phyloP scores from a whole-genome alignment of 2,888 invertebrate species.

The Caenorhabditis plicata region DNA sequence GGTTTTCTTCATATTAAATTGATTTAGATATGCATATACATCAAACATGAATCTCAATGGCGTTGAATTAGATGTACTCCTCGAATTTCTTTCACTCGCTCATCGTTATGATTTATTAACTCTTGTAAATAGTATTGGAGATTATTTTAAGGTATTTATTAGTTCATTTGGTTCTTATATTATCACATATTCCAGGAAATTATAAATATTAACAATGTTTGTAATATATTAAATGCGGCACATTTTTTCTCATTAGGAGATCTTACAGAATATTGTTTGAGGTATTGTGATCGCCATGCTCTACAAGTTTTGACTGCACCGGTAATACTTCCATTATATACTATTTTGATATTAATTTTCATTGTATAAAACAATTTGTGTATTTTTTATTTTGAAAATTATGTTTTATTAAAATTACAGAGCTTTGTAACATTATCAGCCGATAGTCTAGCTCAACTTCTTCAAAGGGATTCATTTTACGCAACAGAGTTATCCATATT shows the following conservation, averaged over 20 bases:
- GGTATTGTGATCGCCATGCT: constrained; percentile 88
- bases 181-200: constrained; percentile 71
- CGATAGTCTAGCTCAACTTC: constrained; percentile 80
- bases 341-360: background rate
- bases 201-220: constrained; percentile 84
- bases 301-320: constrained; percentile 81
- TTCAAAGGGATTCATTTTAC: constrained; percentile 90
- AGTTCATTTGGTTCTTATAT: background rate
- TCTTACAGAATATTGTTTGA: constrained; percentile 79
- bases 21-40: constrained; percentile 90
- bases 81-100: constrained; percentile 79
- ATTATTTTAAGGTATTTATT: constrained; percentile 75
- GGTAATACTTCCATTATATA: constrained; percentile 5
- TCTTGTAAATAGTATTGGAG: constrained; percentile 86
- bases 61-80: constrained; percentile 71
- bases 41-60: constrained; percentile 71
- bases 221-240: constrained; percentile 90
- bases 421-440: constrained; percentile 47
- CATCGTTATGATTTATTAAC: constrained; percentile 93
- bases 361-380: too few relatives aligned
- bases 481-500: constrained; percentile 94
- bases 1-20: background rate
- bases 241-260: constrained; percentile 74
- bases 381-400: too few relatives aligned
- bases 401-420: too few relatives aligned